Base-by-base conservation (phyloP, 2,113 vertebrate species). In the Herpailurus yagouaroundi region DNA sequence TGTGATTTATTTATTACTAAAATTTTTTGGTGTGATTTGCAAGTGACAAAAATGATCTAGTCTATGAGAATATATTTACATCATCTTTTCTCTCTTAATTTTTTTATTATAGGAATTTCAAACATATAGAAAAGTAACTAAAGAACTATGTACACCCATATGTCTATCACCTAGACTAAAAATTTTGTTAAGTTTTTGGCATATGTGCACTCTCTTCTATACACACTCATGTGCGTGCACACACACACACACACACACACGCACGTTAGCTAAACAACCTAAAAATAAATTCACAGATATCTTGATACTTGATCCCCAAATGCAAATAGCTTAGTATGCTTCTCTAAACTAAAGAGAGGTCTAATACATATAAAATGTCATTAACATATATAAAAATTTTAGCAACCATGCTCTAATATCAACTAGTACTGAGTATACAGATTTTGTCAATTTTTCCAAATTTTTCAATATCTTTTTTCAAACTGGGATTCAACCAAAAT, bases 71-170 rank as follows among this genome's bases (percentile, higher is more conserved):
- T 88, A 50, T 63, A 15, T 83, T 73, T 73, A 81, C 7, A 10
- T 45, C 7, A 57, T n/a, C 36, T 13, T 38, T 86, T 86, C 7
- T 57, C 10, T 48, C 41, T 94, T 29, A 73, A 13, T 31, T 50
- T 74, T 95, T 91, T 87, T 73, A 82, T 74, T 82, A 68, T 76
- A 11, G 89, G 12, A 82, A 74, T n/a, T 74, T 88, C 55, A 73
- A 64, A 81, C 29, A 71, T 31, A 60, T 1, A 41, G 66, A 64
- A 74, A 57, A 83, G 41, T 36, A 92, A 27, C 45, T 45, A 64
- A 83, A 93, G 71, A 57, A 81, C 52, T 18, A 33, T 27, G 27
- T 81, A 73, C 12, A 85, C 25, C 18, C 19, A 27, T 73, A 33
- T 81, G 8, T 2, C n/a, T 71, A 87, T 73, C 45, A 45, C 45